Evolutionary conservation across 2,888 invertebrate genomes (phyloP), one percentile per base, ranked within the genome.

Genomic region (Chelonus formosanus): DNA sequence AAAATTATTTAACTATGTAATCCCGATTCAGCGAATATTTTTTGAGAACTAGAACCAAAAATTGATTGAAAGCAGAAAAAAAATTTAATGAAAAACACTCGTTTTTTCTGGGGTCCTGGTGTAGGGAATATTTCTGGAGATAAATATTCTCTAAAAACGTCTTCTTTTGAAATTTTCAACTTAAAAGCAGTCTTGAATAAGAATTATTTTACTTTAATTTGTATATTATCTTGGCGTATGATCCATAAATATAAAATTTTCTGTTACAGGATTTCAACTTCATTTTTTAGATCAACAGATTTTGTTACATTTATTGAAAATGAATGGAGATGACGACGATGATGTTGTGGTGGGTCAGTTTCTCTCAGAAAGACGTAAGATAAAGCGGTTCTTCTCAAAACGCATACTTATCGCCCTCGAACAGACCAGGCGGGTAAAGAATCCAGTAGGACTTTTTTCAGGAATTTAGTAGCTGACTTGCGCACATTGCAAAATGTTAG

Each of bases 1-100:
- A 65, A 70, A 71, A 55, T 72, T 68, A 43, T 31, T 6, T 31
- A 54, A 53, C 56, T 65, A 75, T 76, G 74, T n/a, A 31, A 58
- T 69, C 80, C 80, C 78, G 77, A 44, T 80, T 70, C 63, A 5
- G 40, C 66, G 73, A 74, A 76, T 76, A 74, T 73, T 76, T 73
- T 67, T 69, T 71, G 5, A 55, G n/a, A 47, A 40, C 52, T 35
- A 4, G 55, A 4, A 32, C 34, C 43, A 7, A 34, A 1, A 31
- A 52, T 45, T 55, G n/a, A 10, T 31, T 7, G 58, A 4, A 67
- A 67, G 59, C 36, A 65, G 40, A n/a, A 36, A 32, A 40, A 59
- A 47, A 35, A 36, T 45, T 43, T 8, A 40, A 56, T 70, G 68
- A 70, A 70, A 69, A 63, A 52, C 20, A 34, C 44, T 35, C 35